Evolutionary conservation across 2,797 vertebrate genomes (phyloP).

Genomic region (Catostomus latipinnis): DNA sequence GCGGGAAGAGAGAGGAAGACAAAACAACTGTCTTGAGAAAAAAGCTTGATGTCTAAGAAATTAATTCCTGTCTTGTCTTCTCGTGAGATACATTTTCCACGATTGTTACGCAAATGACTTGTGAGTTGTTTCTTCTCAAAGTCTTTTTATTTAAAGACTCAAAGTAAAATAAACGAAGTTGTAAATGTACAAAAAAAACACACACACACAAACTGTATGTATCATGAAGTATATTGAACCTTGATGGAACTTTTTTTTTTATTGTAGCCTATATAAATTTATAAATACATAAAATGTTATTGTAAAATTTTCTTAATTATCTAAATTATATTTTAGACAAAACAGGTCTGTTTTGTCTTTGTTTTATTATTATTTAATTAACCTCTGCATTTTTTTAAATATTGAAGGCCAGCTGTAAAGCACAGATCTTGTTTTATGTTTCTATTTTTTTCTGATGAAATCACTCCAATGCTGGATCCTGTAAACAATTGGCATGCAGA

Average conservation of each 20-base stretch:
- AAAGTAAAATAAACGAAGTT: neutral
- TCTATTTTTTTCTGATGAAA: neutral
- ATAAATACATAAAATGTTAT: no score
- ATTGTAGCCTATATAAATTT: no score
- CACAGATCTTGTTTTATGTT: neutral
- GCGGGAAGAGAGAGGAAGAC: neutral
- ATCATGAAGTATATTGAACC: neutral
- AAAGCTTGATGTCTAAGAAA: conserved; percentile 13
- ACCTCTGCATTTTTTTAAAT: neutral
- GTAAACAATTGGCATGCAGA: neutral
- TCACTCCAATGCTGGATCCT: neutral
- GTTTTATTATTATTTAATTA: neutral
- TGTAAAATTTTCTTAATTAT: no score
- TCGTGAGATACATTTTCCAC: neutral
- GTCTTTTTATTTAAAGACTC: neutral
- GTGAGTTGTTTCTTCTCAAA: conserved; percentile 10
- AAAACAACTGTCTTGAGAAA: conserved; percentile 18
- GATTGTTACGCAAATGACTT: neutral
- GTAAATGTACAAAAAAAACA: neutral
- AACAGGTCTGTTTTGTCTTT: neutral
- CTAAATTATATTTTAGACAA: neutral
- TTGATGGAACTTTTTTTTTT: neutral
- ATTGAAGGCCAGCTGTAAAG: conserved; percentile 1
- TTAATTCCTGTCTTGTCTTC: conserved; percentile 1
- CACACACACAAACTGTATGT: no score